Conservation (phyloP, 2,888 invertebrate species). For the Leptinotarsa peninsularis region DNA sequence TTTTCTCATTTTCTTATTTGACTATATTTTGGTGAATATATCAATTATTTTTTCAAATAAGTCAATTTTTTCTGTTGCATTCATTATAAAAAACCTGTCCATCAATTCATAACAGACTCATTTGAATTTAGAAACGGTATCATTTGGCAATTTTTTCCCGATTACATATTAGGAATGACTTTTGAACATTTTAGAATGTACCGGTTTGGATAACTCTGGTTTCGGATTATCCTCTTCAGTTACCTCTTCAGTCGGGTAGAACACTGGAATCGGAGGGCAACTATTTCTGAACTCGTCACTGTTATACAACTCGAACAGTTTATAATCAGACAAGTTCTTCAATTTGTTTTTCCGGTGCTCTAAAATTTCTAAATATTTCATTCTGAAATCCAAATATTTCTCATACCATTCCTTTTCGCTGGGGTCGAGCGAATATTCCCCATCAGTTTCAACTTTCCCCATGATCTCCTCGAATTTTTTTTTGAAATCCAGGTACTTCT, state of each 20-base stretch:
- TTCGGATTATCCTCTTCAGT: neutral
- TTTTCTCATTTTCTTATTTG: too few species aligned
- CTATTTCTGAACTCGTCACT: constrained; percentile 44
- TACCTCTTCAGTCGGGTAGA: constrained; percentile 40
- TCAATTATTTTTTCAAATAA: too few species aligned
- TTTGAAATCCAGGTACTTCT: constrained; percentile 50
- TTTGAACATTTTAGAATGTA: too few species aligned
- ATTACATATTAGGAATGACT: too few species aligned
- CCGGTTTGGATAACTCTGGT: too few species aligned
- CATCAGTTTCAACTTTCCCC: constrained; percentile 42
- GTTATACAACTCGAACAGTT: constrained; percentile 47
- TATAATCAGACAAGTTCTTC: constrained; percentile 39
- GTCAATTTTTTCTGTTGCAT: too few species aligned
- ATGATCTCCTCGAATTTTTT: constrained; percentile 44
- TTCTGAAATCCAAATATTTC: constrained; percentile 50
- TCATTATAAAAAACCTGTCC: too few species aligned
- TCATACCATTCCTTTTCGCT: constrained; percentile 45
- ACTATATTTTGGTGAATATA: too few species aligned
- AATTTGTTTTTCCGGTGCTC: constrained; percentile 38
- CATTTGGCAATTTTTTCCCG: too few species aligned
- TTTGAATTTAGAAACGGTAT: too few species aligned
- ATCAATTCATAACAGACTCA: too few species aligned
- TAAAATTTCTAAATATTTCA: constrained; percentile 46
- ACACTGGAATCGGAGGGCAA: constrained; percentile 42
- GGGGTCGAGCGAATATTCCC: constrained; percentile 35